phyloP scores from a whole-genome alignment of 2,797 vertebrate species.

The Morus bassanus region DNA sequence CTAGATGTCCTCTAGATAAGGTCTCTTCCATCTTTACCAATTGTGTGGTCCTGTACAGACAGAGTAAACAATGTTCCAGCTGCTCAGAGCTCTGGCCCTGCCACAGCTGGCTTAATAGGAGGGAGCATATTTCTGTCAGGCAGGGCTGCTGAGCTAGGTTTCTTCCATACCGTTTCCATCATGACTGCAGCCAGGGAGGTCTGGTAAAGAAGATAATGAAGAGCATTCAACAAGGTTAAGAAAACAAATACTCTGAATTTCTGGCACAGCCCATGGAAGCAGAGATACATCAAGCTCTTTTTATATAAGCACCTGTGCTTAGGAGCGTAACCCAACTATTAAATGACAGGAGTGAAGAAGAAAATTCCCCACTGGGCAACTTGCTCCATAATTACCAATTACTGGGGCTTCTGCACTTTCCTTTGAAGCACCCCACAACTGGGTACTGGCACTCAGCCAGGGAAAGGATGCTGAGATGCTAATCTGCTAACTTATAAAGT shows the following conservation, averaged over 20 bases:
- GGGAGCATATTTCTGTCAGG: not conserved
- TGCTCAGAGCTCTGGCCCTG: not conserved
- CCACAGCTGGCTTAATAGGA: not conserved
- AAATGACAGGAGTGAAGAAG: not conserved
- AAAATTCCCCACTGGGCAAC: not conserved
- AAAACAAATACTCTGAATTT: not conserved
- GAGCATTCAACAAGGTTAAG: not conserved
- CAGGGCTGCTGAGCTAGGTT: not conserved
- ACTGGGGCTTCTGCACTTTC: not conserved
- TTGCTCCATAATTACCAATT: not conserved
- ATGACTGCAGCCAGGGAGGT: not conserved
- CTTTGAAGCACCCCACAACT: not conserved
- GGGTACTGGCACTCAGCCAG: not conserved
- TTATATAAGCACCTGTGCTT: not conserved
- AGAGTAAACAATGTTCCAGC: not conserved
- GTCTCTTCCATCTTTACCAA: not conserved
- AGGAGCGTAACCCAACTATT: not conserved
- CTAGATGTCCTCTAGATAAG: not conserved
- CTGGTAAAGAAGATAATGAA: not conserved
- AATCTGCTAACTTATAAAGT: not conserved
- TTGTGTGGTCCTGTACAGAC: not conserved
- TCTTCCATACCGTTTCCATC: not conserved
- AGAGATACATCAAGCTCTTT: not conserved
- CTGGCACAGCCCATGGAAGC: not conserved
- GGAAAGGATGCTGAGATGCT: not conserved